Conservation (phyloP, 2,888 invertebrate genomes). For the Hipparchia semele region DNA sequence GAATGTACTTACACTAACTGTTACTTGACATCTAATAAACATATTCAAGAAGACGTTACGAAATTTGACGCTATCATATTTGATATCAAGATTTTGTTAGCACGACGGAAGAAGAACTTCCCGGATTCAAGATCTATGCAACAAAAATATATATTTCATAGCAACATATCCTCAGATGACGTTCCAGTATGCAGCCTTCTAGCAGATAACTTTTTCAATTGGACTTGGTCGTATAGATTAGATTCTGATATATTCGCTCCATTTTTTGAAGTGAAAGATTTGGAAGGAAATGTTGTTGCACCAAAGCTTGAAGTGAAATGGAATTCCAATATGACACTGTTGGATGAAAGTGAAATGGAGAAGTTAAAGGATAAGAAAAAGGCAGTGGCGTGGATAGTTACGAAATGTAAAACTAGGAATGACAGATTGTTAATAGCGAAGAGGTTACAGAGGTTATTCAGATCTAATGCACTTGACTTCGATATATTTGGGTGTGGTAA, state of each 20-base stretch:
- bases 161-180: constrained; percentile 55
- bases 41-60: constrained; percentile 50
- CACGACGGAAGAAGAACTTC: constrained; percentile 46
- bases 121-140: constrained; percentile 52
- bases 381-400: constrained; percentile 47
- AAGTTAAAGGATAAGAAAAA: constrained; percentile 45
- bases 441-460: constrained; percentile 71
- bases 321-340: constrained; percentile 39
- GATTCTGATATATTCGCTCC: constrained; percentile 67
- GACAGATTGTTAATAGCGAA: constrained; percentile 45
- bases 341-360: constrained; percentile 45
- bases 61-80: constrained; percentile 68
- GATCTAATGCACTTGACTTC: constrained; percentile 53
- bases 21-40: constrained; percentile 59
- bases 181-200: constrained; percentile 57
- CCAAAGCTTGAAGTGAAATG: constrained; percentile 54
- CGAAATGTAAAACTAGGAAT: constrained; percentile 49
- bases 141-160: constrained; percentile 69
- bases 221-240: constrained; percentile 75
- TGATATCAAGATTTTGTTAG: constrained; percentile 49
- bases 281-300: constrained; percentile 52
- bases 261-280: constrained; percentile 64
- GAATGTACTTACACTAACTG: constrained; percentile 63
- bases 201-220: constrained; percentile 67
- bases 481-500: constrained; percentile 75